phyloP scores from a whole-genome alignment of 2,888 invertebrate genomes.

The Cephus pygmeus region DNA sequence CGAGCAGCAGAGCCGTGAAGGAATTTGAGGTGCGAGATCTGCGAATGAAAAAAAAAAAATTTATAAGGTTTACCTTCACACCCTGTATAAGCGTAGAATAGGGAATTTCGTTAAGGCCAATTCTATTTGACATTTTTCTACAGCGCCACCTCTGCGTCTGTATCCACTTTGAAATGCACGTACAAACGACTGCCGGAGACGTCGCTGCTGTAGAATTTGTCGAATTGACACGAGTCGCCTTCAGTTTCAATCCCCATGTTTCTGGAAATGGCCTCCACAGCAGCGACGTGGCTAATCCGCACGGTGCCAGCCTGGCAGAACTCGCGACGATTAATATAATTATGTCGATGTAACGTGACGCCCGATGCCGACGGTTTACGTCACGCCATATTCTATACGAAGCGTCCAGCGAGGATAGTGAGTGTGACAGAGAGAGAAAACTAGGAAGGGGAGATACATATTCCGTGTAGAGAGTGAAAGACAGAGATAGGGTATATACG shows the following conservation, averaged over 20 bases:
- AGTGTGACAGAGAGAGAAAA: neutral
- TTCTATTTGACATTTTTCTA: neutral
- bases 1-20: neutral
- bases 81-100: neutral
- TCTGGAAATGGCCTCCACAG: neutral
- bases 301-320: neutral
- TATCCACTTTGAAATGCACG: neutral
- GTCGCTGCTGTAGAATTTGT: neutral
- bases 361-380: slow-evolving; percentile 38
- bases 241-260: neutral
- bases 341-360: slow-evolving; percentile 51
- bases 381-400: slow-evolving; percentile 30
- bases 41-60: neutral
- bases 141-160: neutral
- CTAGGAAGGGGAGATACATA: neutral
- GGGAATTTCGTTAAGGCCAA: neutral
- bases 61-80: neutral
- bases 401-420: neutral
- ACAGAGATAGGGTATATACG: neutral
- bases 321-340: slow-evolving; percentile 48
- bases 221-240: neutral
- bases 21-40: neutral
- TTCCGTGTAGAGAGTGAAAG: too few relatives aligned
- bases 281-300: neutral
- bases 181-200: neutral